These are phyloP conservation scores for Epistrophe eligans DNA, from an alignment of 2,888 invertebrate species.

Conservation along the genomic window DNA sequence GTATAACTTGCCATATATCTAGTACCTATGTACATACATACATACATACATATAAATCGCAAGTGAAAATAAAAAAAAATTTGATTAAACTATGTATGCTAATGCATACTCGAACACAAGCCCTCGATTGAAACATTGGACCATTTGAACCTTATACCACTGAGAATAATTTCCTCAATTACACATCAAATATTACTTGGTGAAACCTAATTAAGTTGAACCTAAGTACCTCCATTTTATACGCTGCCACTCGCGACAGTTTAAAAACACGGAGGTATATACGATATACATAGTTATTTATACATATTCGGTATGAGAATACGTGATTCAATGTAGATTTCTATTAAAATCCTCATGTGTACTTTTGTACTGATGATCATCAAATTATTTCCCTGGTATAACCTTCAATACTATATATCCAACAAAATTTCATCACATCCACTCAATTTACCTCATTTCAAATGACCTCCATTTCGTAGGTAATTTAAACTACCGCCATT, in stretches of 20 bases:
- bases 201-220: neutral
- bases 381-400: neutral
- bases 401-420: neutral
- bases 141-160: too few species aligned
- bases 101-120: too few species aligned
- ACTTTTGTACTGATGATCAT: neutral
- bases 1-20: too few species aligned
- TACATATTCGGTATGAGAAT: neutral
- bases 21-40: too few species aligned
- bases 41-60: too few species aligned
- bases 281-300: too few species aligned
- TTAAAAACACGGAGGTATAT: too few species aligned
- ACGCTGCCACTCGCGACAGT: neutral
- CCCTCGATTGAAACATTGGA: too few species aligned
- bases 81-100: too few species aligned
- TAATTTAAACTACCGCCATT: slow-evolving; percentile 58
- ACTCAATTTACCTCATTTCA: slow-evolving; percentile 53
- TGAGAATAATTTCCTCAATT: neutral
- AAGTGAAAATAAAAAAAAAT: too few species aligned
- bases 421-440: slow-evolving; percentile 39
- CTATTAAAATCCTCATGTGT: neutral
- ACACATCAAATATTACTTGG: neutral
- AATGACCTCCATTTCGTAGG: slow-evolving; percentile 52
- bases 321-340: neutral
- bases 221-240: neutral